A percentile compares a stretch with the other conserved stretches of the same genome.
These are phyloP conservation scores for Triplophysa bombifrons DNA, from an alignment of 2,797 vertebrate genomes.

Conservation along the genomic window DNA sequence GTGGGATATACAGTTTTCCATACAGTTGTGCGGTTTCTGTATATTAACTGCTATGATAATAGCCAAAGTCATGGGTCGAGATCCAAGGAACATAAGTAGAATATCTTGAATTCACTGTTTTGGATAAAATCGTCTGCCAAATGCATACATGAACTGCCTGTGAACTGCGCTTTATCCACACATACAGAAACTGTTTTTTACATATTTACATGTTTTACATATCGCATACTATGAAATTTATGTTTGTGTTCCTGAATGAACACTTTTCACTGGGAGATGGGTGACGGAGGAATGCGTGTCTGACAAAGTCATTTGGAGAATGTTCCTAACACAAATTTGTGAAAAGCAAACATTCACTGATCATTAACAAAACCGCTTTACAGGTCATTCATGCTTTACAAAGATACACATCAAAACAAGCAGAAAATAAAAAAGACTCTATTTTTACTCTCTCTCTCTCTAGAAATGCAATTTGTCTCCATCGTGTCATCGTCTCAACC, in stretches of 20 bases:
- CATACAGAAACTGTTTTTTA: too few species aligned
- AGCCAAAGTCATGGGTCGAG: not conserved
- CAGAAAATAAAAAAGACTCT: not conserved
- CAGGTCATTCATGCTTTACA: not conserved
- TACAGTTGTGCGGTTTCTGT: not conserved
- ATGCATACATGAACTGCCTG: not conserved
- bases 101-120: too few species aligned
- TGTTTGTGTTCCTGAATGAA: not conserved
- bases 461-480: constrained; percentile 82
- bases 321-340: not conserved
- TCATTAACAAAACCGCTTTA: not conserved
- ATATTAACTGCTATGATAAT: not conserved
- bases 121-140: not conserved
- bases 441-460: constrained; percentile 24
- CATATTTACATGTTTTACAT: not conserved
- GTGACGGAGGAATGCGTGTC: not conserved
- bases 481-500: constrained; percentile 87
- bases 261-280: not conserved
- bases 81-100: too few species aligned
- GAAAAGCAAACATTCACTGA: not conserved
- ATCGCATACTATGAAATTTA: too few species aligned
- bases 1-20: not conserved
- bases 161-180: too few species aligned
- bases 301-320: not conserved
- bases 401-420: not conserved